Base-by-base conservation (phyloP, 53 echinoderm and acorn worm species). In the Crossaster papposus region DNA sequence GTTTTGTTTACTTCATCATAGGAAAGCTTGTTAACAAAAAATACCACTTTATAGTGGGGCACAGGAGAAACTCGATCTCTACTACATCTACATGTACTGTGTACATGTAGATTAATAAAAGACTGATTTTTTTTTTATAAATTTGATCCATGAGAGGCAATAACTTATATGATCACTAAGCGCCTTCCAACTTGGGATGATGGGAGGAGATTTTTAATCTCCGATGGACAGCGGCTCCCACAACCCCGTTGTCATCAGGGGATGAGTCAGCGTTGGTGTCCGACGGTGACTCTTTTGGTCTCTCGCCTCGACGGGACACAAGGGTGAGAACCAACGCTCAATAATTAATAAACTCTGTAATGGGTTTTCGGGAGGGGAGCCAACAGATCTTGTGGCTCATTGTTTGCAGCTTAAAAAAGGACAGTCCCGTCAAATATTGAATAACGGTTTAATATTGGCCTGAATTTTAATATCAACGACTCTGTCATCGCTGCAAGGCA, bases 271-370 rank as follows among this genome's bases (percentile, higher is more conserved):
- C 5, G 62, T 33, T 79, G 55, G 22, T 15, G 58, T 58, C 58
- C 58, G 22, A 20, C 17, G 58, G 58, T 2, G 44, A 44, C 44
- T 44, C 44, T 44, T 44, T 44, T 44, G 44, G 58, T 58, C 58
- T 58, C 58, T 58, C 22, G 58, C 22, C 58, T 58, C 22, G 2
- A 58, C 22, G 58, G 58, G 22, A 58, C 22, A 17, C 58, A 20
- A 58, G 58, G 58, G 58, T 58, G 58, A 58, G 58, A 64, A 29
- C 54, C 64, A 44, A 68, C 82, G 62, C 7, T 83, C 83, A 83
- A 83, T 83, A 83, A 83, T 83, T 83, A 70, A 83, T 83, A 70
- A 65, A 70, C 83, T 38, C 70, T 31, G 35, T 83, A 83, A 83
- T 83, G 83, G 83, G 26, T 83, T 83, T 38, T 37, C 14, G 68